Percentiles rank a stretch among this genome's conserved stretches.
These are phyloP conservation scores for Sceloporus tristichus DNA, from an alignment of 2,113 vertebrate species.

Conservation along the genomic window DNA sequence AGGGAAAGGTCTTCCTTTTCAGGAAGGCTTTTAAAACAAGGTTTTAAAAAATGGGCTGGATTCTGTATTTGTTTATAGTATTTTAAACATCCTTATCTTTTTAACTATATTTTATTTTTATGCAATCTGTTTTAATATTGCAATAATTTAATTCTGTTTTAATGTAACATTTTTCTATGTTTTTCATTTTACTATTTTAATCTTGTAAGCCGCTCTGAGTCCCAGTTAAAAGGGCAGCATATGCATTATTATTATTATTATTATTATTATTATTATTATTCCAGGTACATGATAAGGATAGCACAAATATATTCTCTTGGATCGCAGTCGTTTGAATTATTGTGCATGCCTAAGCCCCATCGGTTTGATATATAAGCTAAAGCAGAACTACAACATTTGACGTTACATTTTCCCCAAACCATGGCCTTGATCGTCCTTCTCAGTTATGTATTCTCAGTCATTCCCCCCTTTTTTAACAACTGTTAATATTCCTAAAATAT, in stretches of 20 bases:
- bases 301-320: background rate
- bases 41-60: background rate
- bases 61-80: background rate
- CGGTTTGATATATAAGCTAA: background rate
- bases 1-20: too few relatives aligned
- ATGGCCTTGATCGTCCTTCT: background rate
- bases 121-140: too few relatives aligned
- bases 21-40: too few relatives aligned
- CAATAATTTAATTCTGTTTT: too few relatives aligned
- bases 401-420: background rate
- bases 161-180: too few relatives aligned
- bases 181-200: too few relatives aligned
- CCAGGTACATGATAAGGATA: background rate
- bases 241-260: too few relatives aligned
- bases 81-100: background rate
- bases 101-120: too few relatives aligned
- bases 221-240: too few relatives aligned
- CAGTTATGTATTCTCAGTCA: background rate
- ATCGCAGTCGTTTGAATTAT: background rate
- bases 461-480: background rate
- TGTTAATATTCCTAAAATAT: background rate
- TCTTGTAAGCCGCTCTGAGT: too few relatives aligned
- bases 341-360: background rate
- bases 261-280: background rate
- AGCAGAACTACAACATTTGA: background rate